A percentile compares a stretch with the other conserved stretches of the same genome.
Evolutionary conservation across 2,113 vertebrate species (phyloP).

Genomic region (Prinia subflava): DNA sequence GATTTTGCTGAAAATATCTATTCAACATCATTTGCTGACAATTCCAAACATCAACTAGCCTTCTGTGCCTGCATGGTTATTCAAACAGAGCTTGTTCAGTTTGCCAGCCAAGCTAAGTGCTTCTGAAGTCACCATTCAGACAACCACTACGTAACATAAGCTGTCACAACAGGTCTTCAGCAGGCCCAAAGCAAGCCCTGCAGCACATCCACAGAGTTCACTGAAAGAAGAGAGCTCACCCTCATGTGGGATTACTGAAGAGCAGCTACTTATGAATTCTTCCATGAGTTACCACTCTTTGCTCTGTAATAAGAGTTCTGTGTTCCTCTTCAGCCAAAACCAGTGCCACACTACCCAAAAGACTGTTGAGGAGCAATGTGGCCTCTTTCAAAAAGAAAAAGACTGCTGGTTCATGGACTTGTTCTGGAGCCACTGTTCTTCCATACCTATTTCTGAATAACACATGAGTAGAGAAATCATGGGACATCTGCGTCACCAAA

Average conservation of each 20-base stretch:
- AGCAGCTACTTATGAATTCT: not conserved
- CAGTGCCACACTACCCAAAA: not conserved
- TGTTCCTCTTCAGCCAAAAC: not conserved
- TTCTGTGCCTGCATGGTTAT: constrained; percentile 15
- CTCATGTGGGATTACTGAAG: not conserved
- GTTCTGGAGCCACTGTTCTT: not conserved
- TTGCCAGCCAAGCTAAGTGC: constrained; percentile 14
- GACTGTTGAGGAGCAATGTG: not conserved
- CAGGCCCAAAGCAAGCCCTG: not conserved
- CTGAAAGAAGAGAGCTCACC: not conserved
- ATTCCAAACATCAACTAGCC: not conserved
- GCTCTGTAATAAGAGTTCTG: not conserved
- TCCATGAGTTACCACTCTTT: not conserved
- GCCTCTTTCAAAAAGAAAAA: not conserved
- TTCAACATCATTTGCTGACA: not conserved
- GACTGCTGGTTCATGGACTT: not conserved
- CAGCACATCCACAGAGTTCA: not conserved
- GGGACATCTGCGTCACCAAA: not conserved
- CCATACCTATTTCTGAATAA: not conserved
- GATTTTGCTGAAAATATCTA: not conserved
- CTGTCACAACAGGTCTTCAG: not conserved
- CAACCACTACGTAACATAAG: not conserved
- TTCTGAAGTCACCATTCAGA: constrained; percentile 7
- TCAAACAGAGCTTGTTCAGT: constrained; percentile 6
- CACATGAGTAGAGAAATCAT: not conserved